Base-by-base conservation (phyloP, 2,888 invertebrate genomes). In the Salpingus planirostris region DNA sequence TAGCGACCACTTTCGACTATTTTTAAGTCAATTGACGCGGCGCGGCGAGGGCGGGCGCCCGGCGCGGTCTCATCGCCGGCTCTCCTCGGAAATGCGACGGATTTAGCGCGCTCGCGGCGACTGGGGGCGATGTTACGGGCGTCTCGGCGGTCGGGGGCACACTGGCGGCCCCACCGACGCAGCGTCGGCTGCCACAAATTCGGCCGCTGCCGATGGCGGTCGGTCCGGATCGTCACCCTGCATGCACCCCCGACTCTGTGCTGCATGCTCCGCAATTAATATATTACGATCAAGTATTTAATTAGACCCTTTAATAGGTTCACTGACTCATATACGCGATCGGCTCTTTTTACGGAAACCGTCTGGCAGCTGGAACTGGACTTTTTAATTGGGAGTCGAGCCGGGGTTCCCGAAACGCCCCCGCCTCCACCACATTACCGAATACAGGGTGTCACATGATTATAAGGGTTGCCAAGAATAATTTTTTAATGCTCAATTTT, bases 281-380 rank as follows among this genome's bases (percentile, higher is more conserved):
- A 60, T 59, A 60, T 61, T 59, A 58, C 59, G 57, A 60, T 60
- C 58, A 61, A 57, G 56, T 58, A 58, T 61, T 62, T 62, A 62
- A 62, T 62, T 62, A 57, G 57, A 45, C 50, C 49, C 39, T 36
- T 52, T 53, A 54, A 37, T 36, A 40, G 29, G 40, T 40, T 40
- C 40, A 40, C 33, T 40, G 40, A 40, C 40, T 40, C 40, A 40
- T 30, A 27, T 12, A 29, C 18, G 27, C 22, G 36, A 33, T 36
- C 31, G 35, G 26, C 15, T 37, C 33, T 40, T 40, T 29, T 15
- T n/a, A n/a, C 21, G 31, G 31, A 34, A 38, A 35, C 14, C 30
- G 39, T 39, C 39, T 39, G 35, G 38, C 39, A 39, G 39, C 35
- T 39, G 39, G n/a, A n/a, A n/a, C n/a, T n/a, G n/a, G n/a, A n/a